Base-by-base conservation (phyloP, 2,888 invertebrate genomes). In the Esperia sulphurella region DNA sequence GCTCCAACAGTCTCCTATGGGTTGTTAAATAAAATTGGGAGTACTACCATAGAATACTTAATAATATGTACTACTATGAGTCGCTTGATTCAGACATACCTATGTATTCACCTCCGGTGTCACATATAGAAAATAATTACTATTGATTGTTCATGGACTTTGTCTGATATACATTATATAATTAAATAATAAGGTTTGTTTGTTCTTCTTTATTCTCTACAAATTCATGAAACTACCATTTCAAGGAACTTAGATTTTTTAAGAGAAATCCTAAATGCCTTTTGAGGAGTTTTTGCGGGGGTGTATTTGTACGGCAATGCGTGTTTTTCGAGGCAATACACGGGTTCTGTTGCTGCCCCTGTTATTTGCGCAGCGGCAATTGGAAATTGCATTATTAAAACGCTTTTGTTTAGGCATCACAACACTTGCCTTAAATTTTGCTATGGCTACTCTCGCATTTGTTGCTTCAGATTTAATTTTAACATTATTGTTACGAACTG, bases 351-450 rank as follows among this genome's bases (percentile, higher is more conserved):
- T 75, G 74, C 68, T 67, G 72, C 81, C 83, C 83, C 76, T 69
- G 77, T 57, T 89, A 87, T 90, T 90, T 89, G 85, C 76, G 58
- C 79, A 82, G 78, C 78, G 82, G 73, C 89, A 89, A 90, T 90
- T 90, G 90, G 81, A 90, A 86, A 87, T 73, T 90, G 90, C 89
- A 90, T 90, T 90, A 90, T 90, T 90, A 88, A 90, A 84, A 63
- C 63, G 76, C 82, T 83, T 85, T 89, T 90, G 90, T 90, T 90
- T 89, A 81, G 80, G 70, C 75, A 74, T 74, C 75, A 75, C 78
- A 81, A 83, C 86, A 87, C 83, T 85, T 78, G 65, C 70, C 61
- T 52, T 63, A 75, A 79, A 66, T 62, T 59, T 58, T 59, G 14
- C 37, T 28, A 7, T 38, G 21, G 14, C n/a, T 14, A 28, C 28